These are phyloP conservation scores for Ceraclea dissimilis DNA, from an alignment of 2,888 invertebrate genomes.

Conservation along the genomic window DNA sequence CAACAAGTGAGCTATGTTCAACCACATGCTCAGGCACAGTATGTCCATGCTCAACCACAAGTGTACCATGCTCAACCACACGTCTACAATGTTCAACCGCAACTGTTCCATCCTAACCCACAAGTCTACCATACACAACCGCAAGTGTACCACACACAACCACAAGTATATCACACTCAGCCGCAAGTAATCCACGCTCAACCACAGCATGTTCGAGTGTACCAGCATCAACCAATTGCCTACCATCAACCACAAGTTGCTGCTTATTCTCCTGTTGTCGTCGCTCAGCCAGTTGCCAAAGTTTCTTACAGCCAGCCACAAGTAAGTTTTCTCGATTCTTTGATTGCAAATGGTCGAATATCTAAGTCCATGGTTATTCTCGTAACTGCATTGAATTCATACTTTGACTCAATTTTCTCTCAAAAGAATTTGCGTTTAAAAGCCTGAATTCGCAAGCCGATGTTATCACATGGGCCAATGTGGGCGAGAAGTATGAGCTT, in stretches of 20 bases:
- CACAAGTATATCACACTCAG: neutral
- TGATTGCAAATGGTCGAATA: no score
- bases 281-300: slow-evolving; percentile 13
- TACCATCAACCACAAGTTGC: slow-evolving; percentile 19
- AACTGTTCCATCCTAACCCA: slow-evolving; percentile 17
- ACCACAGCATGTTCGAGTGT: slow-evolving; percentile 13
- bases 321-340: neutral
- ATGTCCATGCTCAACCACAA: slow-evolving; percentile 10
- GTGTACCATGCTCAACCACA: slow-evolving; percentile 16
- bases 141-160: slow-evolving; percentile 4
- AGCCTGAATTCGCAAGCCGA: no score
- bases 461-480: no score
- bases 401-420: no score
- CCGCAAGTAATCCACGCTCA: slow-evolving; percentile 14
- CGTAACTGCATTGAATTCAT: no score
- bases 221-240: slow-evolving; percentile 14
- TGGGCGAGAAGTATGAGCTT: no score
- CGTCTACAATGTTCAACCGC: slow-evolving; percentile 15
- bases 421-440: no score
- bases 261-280: slow-evolving; percentile 9
- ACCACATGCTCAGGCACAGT: slow-evolving; percentile 15
- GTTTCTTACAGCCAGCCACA: slow-evolving; percentile 20
- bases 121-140: slow-evolving; percentile 20
- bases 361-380: no score
- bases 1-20: slow-evolving; percentile 16